These are phyloP conservation scores for Drosophila formosana DNA, from an alignment of 2,888 invertebrate genomes.

Conservation along the genomic window DNA sequence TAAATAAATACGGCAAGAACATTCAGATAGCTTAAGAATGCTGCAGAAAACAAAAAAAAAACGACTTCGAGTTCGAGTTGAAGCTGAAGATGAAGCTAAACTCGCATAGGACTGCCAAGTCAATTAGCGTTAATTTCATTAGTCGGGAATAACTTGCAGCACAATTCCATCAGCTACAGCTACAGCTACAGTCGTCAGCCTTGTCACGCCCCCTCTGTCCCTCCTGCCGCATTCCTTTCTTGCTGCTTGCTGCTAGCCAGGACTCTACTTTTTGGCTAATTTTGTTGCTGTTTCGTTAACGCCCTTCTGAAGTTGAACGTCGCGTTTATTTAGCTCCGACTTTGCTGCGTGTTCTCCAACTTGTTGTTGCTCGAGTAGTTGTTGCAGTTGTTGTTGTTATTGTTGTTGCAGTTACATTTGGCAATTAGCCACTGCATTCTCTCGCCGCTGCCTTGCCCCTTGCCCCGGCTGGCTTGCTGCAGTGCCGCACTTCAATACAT, in stretches of 20 bases:
- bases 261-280: slow-evolving; percentile 75
- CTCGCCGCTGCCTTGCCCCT: slow-evolving; percentile 14
- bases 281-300: slow-evolving; percentile 73
- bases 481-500: slow-evolving; percentile 71
- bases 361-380: slow-evolving; percentile 14
- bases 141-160: slow-evolving; percentile 77
- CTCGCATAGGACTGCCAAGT: slow-evolving; percentile 59
- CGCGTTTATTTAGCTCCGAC: slow-evolving; percentile 64
- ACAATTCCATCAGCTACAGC: slow-evolving; percentile 68
- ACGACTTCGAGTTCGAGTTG: neutral
- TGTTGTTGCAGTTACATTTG: slow-evolving; percentile 67
- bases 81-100: neutral
- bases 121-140: slow-evolving; percentile 80
- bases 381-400: slow-evolving; percentile 12
- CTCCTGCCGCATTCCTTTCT: neutral
- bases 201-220: slow-evolving; percentile 11
- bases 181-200: slow-evolving; percentile 26
- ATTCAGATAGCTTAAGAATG: slow-evolving; percentile 1
- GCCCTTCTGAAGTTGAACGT: slow-evolving; percentile 70
- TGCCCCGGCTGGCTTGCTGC: slow-evolving; percentile 10
- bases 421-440: slow-evolving; percentile 75
- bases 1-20: slow-evolving; percentile 22
- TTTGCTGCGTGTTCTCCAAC: slow-evolving; percentile 34
- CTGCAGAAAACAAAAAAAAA: neutral
- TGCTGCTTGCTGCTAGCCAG: slow-evolving; percentile 10